Conservation (phyloP, 2,797 vertebrate species). For the Halcyon leucocephala region DNA sequence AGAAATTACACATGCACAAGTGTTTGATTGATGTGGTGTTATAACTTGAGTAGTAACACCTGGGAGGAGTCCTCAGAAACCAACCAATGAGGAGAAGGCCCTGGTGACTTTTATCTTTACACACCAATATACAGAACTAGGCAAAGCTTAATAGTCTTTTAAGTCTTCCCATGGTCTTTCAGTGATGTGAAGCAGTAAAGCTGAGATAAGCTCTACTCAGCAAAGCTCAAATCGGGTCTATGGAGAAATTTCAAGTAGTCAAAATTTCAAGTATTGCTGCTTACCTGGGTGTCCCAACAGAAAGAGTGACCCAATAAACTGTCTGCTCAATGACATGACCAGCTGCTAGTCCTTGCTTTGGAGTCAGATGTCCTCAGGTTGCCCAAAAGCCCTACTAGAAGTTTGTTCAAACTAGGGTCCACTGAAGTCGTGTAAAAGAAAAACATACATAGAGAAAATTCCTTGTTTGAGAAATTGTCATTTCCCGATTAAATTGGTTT, state of each 20-base stretch:
- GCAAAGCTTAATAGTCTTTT: not conserved
- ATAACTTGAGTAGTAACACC: not conserved
- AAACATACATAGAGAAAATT: not conserved
- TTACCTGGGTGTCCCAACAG: not conserved
- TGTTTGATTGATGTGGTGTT: not conserved
- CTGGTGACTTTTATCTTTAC: not conserved
- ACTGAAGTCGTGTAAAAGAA: not conserved
- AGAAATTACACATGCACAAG: not conserved
- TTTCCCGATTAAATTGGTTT: conserved; percentile 24
- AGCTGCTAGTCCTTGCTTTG: not conserved
- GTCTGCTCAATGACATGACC: not conserved
- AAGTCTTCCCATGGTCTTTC: not conserved
- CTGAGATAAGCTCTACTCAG: not conserved
- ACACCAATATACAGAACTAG: not conserved
- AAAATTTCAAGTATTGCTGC: not conserved
- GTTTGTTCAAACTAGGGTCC: not conserved
- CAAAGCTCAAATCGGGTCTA: not conserved
- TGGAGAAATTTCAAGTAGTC: not conserved
- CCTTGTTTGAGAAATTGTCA: not conserved
- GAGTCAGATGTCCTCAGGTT: not conserved
- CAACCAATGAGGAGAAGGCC: not conserved
- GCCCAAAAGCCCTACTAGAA: not conserved
- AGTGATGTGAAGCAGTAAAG: not conserved
- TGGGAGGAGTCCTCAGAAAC: not conserved
- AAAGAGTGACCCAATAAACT: not conserved